Evolutionary conservation across 2,888 invertebrate genomes (phyloP).

Genomic region (Bombyx huttoni): DNA sequence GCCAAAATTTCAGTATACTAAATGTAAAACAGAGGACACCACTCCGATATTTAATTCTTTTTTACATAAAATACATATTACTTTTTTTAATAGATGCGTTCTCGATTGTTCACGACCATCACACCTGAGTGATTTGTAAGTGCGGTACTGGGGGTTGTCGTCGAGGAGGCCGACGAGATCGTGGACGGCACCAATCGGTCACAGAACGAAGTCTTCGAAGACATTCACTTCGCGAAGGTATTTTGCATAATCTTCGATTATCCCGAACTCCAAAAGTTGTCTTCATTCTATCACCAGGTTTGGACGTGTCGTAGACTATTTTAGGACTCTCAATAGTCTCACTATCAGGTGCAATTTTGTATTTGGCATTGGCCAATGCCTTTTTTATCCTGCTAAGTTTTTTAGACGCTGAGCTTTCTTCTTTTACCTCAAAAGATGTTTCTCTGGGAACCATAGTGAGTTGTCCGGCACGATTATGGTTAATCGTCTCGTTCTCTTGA

Average conservation of each 20-base stretch:
- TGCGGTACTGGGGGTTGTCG: constrained; percentile 42
- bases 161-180: constrained; percentile 37
- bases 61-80: not conserved
- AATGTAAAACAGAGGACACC: too few species aligned
- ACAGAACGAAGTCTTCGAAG: constrained; percentile 33
- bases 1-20: too few species aligned
- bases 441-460: constrained; percentile 44
- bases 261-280: constrained; percentile 54
- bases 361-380: constrained; percentile 47
- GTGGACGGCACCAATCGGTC: constrained; percentile 40
- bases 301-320: constrained; percentile 54
- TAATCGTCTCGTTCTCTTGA: constrained; percentile 24
- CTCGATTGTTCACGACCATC: constrained; percentile 18
- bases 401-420: constrained; percentile 36
- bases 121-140: constrained; percentile 67
- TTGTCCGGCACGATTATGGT: constrained; percentile 32
- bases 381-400: constrained; percentile 49
- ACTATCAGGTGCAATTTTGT: constrained; percentile 45
- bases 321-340: constrained; percentile 55
- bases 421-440: constrained; percentile 35
- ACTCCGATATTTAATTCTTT: too few species aligned
- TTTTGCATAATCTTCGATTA: constrained; percentile 34
- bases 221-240: constrained; percentile 41
- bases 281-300: constrained; percentile 59
- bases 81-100: not conserved